Conservation (phyloP, 2,888 invertebrate genomes). For the Rhogogaster chlorosoma region DNA sequence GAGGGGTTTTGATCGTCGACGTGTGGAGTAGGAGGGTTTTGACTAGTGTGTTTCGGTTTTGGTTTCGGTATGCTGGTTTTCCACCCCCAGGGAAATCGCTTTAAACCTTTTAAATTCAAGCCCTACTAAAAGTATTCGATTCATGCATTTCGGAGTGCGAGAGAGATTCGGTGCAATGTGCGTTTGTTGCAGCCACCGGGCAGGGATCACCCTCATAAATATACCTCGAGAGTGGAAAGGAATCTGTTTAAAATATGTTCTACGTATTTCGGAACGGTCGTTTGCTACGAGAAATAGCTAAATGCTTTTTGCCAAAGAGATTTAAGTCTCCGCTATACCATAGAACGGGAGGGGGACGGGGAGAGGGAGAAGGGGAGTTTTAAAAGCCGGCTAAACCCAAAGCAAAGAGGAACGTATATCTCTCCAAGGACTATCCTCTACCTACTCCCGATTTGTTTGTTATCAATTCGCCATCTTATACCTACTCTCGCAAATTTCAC, state of each 20-base stretch:
- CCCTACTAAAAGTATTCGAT: slow-evolving; percentile 60
- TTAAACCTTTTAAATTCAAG: slow-evolving; percentile 77
- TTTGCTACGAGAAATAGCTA: slow-evolving; percentile 78
- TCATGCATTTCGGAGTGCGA: slow-evolving; percentile 56
- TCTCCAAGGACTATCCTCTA: slow-evolving; percentile 24
- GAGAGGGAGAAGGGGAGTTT: slow-evolving; percentile 4
- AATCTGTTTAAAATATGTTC: slow-evolving; percentile 77
- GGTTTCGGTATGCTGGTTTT: slow-evolving; percentile 5
- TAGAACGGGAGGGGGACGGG: neutral
- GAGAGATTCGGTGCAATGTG: slow-evolving; percentile 53
- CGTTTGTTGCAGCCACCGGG: slow-evolving; percentile 53
- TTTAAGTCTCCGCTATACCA: slow-evolving; percentile 75
- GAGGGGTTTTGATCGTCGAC: slow-evolving; percentile 2
- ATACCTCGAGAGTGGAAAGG: slow-evolving; percentile 72
- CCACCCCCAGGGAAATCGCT: slow-evolving; percentile 74
- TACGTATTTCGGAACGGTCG: slow-evolving; percentile 76
- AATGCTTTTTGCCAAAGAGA: slow-evolving; percentile 77
- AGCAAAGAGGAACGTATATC: slow-evolving; percentile 27
- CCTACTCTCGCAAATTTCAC: slow-evolving; percentile 1
- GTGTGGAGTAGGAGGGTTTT: neutral
- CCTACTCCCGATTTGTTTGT: slow-evolving; percentile 43
- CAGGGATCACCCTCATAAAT: slow-evolving; percentile 70
- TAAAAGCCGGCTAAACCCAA: slow-evolving; percentile 25
- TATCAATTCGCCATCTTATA: slow-evolving; percentile 39
- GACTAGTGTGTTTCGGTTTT: slow-evolving; percentile 30